Evolutionary conservation across 2,113 vertebrate genomes (phyloP).

Genomic region (Corydoras maculifer): DNA sequence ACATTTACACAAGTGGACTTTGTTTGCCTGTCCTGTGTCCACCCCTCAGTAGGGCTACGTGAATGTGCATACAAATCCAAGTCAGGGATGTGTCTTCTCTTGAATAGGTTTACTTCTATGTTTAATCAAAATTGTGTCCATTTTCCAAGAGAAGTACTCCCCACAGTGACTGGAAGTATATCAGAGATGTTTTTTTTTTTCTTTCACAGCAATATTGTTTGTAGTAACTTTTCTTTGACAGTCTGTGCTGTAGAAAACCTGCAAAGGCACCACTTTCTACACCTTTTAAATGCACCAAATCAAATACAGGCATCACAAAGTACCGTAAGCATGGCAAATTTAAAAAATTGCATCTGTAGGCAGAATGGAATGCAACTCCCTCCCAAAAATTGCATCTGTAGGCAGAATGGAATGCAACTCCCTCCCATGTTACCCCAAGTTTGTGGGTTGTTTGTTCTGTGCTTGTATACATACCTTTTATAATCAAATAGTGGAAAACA

Average conservation of each 20-base stretch:
- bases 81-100: constrained; percentile 40
- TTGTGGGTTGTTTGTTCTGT: neutral
- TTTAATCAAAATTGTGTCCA: neutral
- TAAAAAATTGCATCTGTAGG: constrained; percentile 5
- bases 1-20: constrained; percentile 46
- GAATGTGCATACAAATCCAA: constrained; percentile 65
- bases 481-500: neutral
- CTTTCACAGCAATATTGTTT: constrained; percentile 3
- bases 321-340: neutral
- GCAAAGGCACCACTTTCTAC: neutral
- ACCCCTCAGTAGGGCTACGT: constrained; percentile 46
- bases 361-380: neutral
- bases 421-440: neutral
- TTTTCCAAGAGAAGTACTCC: neutral
- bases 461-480: neutral
- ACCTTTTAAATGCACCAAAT: neutral
- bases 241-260: neutral
- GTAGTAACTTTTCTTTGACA: neutral
- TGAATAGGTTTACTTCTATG: neutral
- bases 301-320: neutral
- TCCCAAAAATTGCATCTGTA: constrained; percentile 1
- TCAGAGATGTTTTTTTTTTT: neutral
- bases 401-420: neutral
- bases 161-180: neutral
- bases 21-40: constrained; percentile 53